Base-by-base conservation (phyloP, 2,888 invertebrate genomes). In the Drosophila mercatorum region DNA sequence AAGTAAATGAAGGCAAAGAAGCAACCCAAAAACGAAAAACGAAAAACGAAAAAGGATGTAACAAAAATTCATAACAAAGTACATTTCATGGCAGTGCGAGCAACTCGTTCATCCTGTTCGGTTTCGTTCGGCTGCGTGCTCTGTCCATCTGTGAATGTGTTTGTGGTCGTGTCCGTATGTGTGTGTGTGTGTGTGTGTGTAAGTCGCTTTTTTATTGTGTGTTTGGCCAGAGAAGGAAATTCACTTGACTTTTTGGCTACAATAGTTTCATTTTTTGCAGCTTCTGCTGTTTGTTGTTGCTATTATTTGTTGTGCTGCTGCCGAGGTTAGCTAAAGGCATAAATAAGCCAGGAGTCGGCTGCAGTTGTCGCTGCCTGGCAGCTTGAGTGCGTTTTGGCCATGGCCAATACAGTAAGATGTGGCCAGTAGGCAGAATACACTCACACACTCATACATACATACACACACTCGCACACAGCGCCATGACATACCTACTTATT, bases 231-330 rank as follows among this genome's bases (percentile, higher is more conserved):
- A 68, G 72, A 70, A 83, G 83, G 80, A 83, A 83, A 83, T 86
- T 88, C 83, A 83, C 86, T 88, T 88, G 88, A 88, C 84, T 88
- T 80, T 51, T 88, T 88, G 85, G 82, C 84, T 78, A 85, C 75
- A 80, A 81, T 81, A 79, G 75, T 77, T 81, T 53, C 58, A 41
- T 68, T 43, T 47, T 34, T 55, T 40, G 26, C 47, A 52, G 61
- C 34, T 65, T 34, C 36, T 44, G 47, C 17, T 43, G 38, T 43
- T 56, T 66, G 63, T 60, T 69, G 55, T 34, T 53, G 26, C 61
- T 74, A 46, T 73, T 74, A 43, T 78, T 64, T 58, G 64, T 57
- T 43, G 53, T 67, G 59, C 60, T 63, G 61, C 55, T 68, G 62
- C 68, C 66, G 72, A 69, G 65, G 59, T 67, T 78, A 61, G 66